These are phyloP conservation scores for Panthera tigris DNA, from an alignment of 2,113 vertebrate genomes.

Conservation along the genomic window DNA sequence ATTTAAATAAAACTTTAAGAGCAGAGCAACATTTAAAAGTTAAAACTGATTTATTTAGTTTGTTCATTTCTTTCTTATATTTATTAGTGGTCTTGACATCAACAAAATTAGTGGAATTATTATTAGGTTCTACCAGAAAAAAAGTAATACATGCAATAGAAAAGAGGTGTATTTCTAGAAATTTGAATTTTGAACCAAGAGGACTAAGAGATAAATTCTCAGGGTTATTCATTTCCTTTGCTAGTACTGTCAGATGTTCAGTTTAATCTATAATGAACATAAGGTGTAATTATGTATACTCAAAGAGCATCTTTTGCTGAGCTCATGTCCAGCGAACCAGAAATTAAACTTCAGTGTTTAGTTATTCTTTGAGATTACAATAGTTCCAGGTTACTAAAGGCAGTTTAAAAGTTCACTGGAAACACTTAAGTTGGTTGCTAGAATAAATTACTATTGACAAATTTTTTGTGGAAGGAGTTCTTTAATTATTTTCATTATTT, in stretches of 20 bases:
- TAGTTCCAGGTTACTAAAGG: constrained; percentile 56
- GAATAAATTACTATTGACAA: background rate
- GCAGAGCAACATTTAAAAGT: background rate
- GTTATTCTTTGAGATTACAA: background rate
- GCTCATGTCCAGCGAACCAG: background rate
- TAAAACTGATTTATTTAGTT: background rate
- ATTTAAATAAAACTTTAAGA: background rate
- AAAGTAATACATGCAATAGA: background rate
- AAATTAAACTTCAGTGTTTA: constrained; percentile 45
- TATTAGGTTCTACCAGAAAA: background rate
- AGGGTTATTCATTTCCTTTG: constrained; percentile 19
- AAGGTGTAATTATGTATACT: background rate
- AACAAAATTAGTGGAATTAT: background rate
- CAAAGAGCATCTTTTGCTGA: background rate
- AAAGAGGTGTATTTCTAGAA: background rate
- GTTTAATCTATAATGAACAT: constrained; percentile 2
- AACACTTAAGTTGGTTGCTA: background rate
- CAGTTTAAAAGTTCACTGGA: background rate
- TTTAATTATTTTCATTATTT: no score
- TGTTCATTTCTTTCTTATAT: background rate
- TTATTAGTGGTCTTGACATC: background rate
- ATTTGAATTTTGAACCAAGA: background rate
- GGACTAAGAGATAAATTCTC: background rate
- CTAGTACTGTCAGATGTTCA: background rate
- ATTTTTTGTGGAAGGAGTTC: background rate